Conservation (phyloP, 2,797 vertebrate genomes). For the Takifugu ocellatus region DNA sequence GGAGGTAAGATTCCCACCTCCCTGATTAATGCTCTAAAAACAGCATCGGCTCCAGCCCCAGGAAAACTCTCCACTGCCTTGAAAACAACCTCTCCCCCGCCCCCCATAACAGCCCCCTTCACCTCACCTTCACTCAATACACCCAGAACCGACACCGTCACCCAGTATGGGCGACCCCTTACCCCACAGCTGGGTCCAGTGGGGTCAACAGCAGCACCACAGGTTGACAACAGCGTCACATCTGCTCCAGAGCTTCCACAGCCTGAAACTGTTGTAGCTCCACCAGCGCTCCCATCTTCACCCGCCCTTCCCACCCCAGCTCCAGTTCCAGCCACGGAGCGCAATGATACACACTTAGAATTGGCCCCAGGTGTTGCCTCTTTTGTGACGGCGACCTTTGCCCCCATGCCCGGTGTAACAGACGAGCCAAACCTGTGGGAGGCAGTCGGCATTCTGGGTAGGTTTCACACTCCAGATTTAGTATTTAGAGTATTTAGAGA, state of each 20-base stretch:
- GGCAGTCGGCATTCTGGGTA: slow-evolving; percentile 72
- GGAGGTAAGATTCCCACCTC: slow-evolving; percentile 41
- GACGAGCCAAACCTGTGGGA: slow-evolving; percentile 70
- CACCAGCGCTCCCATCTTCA: not conserved
- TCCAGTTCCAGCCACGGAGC: slow-evolving; percentile 16
- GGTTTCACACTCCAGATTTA: slow-evolving; percentile 6
- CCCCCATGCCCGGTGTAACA: slow-evolving; percentile 75
- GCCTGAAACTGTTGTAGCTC: slow-evolving; percentile 18
- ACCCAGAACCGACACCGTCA: slow-evolving; percentile 9
- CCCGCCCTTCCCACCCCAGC: slow-evolving; percentile 33
- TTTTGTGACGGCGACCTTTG: slow-evolving; percentile 70
- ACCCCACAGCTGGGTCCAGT: slow-evolving; percentile 16
- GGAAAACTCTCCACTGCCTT: slow-evolving; percentile 39
- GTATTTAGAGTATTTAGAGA: too few relatives aligned
- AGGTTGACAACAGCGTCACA: slow-evolving; percentile 38
- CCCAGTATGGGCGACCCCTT: slow-evolving; percentile 21
- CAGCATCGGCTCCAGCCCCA: slow-evolving; percentile 51
- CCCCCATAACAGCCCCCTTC: slow-evolving; percentile 15
- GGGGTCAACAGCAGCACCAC: slow-evolving; percentile 20
- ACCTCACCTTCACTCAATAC: slow-evolving; percentile 11
- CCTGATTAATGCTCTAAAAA: slow-evolving; percentile 41
- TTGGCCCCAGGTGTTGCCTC: slow-evolving; percentile 58
- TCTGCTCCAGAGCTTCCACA: slow-evolving; percentile 29
- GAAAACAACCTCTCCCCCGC: slow-evolving; percentile 33
- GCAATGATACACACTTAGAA: slow-evolving; percentile 35